phyloP scores from a whole-genome alignment of 2,888 invertebrate genomes.

The Tetranychus piercei region DNA sequence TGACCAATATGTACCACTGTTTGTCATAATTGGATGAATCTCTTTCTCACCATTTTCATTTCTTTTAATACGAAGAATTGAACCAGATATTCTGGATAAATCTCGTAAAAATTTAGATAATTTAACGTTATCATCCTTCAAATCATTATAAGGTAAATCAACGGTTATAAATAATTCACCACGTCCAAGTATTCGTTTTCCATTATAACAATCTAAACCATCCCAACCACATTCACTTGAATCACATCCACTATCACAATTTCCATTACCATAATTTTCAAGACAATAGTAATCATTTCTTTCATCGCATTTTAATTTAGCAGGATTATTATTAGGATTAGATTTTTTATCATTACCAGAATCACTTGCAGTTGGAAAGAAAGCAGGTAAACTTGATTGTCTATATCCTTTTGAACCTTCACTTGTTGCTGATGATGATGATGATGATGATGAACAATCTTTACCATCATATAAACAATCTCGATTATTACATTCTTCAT shows the following conservation, averaged over 20 bases:
- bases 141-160: slow-evolving; percentile 9
- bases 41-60: not conserved
- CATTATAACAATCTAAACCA: slow-evolving; percentile 68
- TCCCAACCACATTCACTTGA: slow-evolving; percentile 96
- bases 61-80: not conserved
- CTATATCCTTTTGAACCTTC: slow-evolving; percentile 23
- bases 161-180: slow-evolving; percentile 1
- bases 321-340: not conserved
- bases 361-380: not conserved
- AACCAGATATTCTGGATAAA: slow-evolving; percentile 14
- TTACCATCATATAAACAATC: slow-evolving; percentile 88
- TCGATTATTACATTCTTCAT: slow-evolving; percentile 77
- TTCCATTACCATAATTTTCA: slow-evolving; percentile 75
- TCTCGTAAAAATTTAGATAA: slow-evolving; percentile 12
- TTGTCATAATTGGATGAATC: not conserved
- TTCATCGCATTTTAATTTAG: slow-evolving; percentile 40
- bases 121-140: slow-evolving; percentile 35
- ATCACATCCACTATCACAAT: slow-evolving; percentile 88
- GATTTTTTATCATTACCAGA: slow-evolving; percentile 29
- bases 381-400: not conserved
- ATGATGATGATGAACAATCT: slow-evolving; percentile 49
- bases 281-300: slow-evolving; percentile 83
- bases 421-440: slow-evolving; percentile 53
- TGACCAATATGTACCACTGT: slow-evolving; percentile 14
- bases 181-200: not conserved